Conservation (phyloP, 1,140 invertebrate species). For the Eriocheir sinensis region DNA sequence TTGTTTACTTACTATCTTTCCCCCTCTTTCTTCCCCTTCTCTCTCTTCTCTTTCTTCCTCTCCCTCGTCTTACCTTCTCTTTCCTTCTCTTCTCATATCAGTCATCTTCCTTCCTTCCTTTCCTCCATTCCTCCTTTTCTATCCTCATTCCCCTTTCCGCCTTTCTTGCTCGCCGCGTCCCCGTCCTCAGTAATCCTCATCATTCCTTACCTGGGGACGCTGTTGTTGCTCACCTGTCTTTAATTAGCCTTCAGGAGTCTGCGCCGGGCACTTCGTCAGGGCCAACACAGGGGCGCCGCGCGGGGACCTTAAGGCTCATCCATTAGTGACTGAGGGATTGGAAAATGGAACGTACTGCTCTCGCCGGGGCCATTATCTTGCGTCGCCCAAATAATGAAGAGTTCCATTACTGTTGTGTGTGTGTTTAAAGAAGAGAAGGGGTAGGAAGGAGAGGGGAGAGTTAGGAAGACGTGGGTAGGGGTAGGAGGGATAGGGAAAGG, state of each 20-base stretch:
- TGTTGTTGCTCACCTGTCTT: constrained; percentile 2
- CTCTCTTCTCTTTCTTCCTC: neutral
- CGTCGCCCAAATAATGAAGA: neutral
- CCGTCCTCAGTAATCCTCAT: neutral
- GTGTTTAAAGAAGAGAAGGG: neutral
- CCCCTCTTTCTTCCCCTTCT: neutral
- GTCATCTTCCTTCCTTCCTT: too few species aligned
- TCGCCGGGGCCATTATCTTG: neutral
- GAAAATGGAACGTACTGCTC: neutral
- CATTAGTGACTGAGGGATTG: neutral
- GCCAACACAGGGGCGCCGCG: neutral
- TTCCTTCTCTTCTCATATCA: too few species aligned
- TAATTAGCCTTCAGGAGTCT: neutral
- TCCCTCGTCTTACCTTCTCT: neutral
- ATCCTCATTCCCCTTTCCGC: neutral
- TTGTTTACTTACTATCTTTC: neutral
- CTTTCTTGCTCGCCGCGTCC: neutral
- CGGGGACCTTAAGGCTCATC: neutral
- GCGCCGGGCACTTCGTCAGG: neutral
- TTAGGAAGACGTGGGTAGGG: too few species aligned
- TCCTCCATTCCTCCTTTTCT: too few species aligned
- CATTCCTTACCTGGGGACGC: constrained; percentile 12
- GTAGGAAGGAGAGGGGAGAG: too few species aligned
- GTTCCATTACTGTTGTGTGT: neutral
- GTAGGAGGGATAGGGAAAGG: too few species aligned